Evolutionary conservation across 2,797 vertebrate genomes (phyloP).

Genomic region (Gambusia yucatana): DNA sequence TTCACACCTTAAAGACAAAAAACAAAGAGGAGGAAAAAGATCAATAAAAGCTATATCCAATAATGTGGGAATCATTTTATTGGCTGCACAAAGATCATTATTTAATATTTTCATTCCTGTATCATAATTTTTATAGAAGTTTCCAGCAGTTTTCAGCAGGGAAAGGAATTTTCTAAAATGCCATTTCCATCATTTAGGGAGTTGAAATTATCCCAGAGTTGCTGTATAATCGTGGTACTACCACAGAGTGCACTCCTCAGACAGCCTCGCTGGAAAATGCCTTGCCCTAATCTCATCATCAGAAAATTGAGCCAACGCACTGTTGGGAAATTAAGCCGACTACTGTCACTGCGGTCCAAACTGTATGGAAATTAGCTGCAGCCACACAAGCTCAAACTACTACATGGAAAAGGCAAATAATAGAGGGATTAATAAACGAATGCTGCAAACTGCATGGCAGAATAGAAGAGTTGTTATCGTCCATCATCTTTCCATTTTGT

Average conservation of each 20-base stretch:
- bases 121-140: constrained; percentile 4
- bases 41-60: neutral
- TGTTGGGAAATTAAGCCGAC: constrained; percentile 40
- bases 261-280: constrained; percentile 26
- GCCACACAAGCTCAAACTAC: constrained; percentile 1
- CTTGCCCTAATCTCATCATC: constrained; percentile 38
- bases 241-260: constrained; percentile 31
- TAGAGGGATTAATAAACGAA: neutral
- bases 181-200: constrained; percentile 29
- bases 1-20: constrained; percentile 35
- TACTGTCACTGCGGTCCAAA: constrained; percentile 24
- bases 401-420: constrained; percentile 6
- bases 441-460: neutral
- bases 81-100: neutral
- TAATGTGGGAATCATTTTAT: neutral
- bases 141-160: neutral
- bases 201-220: constrained; percentile 23
- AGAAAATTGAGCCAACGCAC: constrained; percentile 27
- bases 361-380: constrained; percentile 25
- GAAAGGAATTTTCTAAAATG: constrained; percentile 12
- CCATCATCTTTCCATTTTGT: neutral
- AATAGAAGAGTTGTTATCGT: neutral
- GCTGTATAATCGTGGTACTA: constrained; percentile 25
- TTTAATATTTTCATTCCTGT: constrained; percentile 12
- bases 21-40: constrained; percentile 7